A percentile compares a stretch with the other conserved stretches of the same genome.
Evolutionary conservation across 2,797 vertebrate species (phyloP).

Genomic region (Loriculus beryllinus): DNA sequence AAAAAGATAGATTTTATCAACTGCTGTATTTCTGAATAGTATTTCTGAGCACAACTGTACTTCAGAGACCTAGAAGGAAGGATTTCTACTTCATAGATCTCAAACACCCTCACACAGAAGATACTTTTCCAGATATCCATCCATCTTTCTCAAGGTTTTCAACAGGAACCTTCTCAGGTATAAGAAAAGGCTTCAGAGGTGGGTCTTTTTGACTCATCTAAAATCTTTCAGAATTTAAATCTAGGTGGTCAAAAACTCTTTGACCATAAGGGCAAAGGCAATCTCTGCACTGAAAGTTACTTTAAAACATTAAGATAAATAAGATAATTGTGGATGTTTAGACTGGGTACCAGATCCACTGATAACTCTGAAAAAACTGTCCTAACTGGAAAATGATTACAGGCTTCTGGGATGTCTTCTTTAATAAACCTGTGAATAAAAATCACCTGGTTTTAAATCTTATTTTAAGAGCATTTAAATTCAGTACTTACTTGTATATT

Average conservation of each 20-base stretch:
- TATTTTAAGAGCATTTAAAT: background rate
- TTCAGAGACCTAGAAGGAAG: background rate
- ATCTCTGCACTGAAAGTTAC: background rate
- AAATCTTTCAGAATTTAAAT: background rate
- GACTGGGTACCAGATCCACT: background rate
- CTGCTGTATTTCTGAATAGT: background rate
- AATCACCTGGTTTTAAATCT: background rate
- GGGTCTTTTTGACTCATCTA: background rate
- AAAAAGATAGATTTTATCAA: background rate
- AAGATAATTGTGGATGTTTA: background rate
- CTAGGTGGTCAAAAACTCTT: background rate
- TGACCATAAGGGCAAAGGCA: background rate
- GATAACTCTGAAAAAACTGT: background rate
- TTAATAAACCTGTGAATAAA: background rate
- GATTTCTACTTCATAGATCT: background rate
- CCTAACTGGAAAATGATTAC: background rate
- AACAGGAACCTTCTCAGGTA: background rate
- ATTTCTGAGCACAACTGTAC: background rate
- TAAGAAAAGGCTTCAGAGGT: background rate
- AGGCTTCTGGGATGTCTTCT: background rate
- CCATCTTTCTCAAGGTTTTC: background rate
- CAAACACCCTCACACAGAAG: background rate
- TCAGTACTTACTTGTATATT: background rate
- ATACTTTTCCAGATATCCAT: background rate
- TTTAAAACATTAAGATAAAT: background rate